Percentiles rank a stretch among this genome's conserved stretches.
These are phyloP conservation scores for Triops longicaudatus DNA, from an alignment of 1,140 invertebrate species.

Conservation along the genomic window DNA sequence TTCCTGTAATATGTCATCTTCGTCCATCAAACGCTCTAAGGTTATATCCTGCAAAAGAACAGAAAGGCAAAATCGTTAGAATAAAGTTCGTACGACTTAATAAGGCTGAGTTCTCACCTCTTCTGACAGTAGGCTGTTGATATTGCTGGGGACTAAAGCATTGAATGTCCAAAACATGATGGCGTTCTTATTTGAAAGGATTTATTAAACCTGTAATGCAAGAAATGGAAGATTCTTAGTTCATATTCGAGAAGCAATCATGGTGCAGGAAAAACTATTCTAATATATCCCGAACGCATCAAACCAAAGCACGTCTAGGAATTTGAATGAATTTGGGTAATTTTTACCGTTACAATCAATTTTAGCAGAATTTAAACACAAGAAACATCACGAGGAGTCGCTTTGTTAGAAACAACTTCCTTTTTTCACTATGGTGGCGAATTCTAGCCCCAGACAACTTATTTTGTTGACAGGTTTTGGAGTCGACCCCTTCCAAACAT, in stretches of 20 bases:
- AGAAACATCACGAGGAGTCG: not conserved
- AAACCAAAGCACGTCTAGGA: too few species aligned
- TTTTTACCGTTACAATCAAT: not conserved
- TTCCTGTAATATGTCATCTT: constrained; percentile 91
- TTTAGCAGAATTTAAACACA: not conserved
- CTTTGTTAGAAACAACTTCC: not conserved
- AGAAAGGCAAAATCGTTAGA: not conserved
- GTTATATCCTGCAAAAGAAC: constrained; percentile 64
- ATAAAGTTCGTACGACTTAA: too few species aligned
- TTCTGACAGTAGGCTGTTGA: not conserved
- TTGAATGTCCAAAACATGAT: constrained; percentile 12
- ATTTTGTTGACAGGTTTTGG: constrained; percentile 4
- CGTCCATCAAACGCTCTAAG: constrained; percentile 78
- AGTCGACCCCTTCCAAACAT: constrained; percentile 5
- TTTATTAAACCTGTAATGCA: not conserved
- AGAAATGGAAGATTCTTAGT: not conserved
- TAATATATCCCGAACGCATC: too few species aligned
- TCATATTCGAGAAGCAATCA: too few species aligned
- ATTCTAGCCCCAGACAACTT: not conserved
- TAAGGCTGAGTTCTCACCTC: not conserved
- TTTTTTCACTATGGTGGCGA: not conserved
- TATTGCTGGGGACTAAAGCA: constrained; percentile 1
- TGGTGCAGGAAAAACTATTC: too few species aligned
- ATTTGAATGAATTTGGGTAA: not conserved
- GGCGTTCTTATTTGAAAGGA: not conserved